These are phyloP conservation scores for Arbacia lixula DNA, from an alignment of 53 echinoderm and acorn worm genomes.

Conservation along the genomic window DNA sequence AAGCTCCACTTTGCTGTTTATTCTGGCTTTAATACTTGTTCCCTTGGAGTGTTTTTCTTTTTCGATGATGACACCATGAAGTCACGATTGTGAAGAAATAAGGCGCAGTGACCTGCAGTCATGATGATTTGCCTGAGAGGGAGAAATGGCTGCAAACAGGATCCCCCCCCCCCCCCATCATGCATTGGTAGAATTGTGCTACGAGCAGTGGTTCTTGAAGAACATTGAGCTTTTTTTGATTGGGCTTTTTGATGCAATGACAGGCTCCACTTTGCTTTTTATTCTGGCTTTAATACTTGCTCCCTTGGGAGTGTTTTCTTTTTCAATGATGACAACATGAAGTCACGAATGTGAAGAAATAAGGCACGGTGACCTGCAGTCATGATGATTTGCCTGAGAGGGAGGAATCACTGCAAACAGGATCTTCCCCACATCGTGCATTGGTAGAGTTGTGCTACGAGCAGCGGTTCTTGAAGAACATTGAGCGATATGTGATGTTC, in stretches of 20 bases:
- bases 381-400: neutral
- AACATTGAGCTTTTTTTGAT: slow-evolving; percentile 1
- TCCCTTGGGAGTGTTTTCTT: too few species aligned
- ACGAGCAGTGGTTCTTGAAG: neutral
- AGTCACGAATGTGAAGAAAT: too few species aligned
- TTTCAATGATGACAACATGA: too few species aligned
- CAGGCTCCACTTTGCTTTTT: too few species aligned
- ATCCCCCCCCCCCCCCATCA: slow-evolving; percentile 2
- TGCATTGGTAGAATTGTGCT: slow-evolving; percentile 9
- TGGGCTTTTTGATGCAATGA: too few species aligned
- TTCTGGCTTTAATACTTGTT: too few species aligned
- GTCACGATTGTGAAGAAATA: too few species aligned
- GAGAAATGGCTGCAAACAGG: neutral
- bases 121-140: neutral
- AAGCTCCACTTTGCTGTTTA: too few species aligned
- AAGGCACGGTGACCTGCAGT: slow-evolving; percentile 6
- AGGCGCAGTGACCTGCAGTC: slow-evolving; percentile 6
- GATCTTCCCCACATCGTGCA: slow-evolving; percentile 12
- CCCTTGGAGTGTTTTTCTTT: too few species aligned
- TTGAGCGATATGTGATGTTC: slow-evolving; percentile 2
- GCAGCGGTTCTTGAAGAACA: neutral
- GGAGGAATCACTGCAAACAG: neutral
- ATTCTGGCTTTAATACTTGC: too few species aligned
- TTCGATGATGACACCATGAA: too few species aligned
- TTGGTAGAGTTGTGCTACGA: slow-evolving; percentile 10